Evolutionary conservation across 2,113 vertebrate genomes (phyloP).

Genomic region (Gobio gobio): DNA sequence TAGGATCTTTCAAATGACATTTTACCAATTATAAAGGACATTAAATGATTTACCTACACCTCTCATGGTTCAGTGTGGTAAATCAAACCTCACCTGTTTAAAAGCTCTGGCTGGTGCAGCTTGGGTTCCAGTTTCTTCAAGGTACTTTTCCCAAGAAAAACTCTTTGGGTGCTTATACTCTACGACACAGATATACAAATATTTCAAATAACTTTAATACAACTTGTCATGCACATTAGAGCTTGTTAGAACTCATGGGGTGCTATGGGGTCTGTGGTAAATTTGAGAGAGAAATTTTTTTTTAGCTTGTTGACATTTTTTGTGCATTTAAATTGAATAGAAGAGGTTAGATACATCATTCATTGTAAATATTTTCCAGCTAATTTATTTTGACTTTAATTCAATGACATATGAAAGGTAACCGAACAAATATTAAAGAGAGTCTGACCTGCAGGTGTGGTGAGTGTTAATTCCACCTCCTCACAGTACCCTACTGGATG

Average conservation of each 20-base stretch:
- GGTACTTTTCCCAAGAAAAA: conserved; percentile 89
- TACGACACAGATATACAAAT: conserved; percentile 59
- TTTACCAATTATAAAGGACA: neutral
- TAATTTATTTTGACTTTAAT: neutral
- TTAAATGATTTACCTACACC: neutral
- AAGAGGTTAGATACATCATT: neutral
- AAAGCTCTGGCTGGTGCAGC: conserved; percentile 89
- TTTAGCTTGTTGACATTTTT: too few species aligned
- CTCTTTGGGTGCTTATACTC: conserved; percentile 83
- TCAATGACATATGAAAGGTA: neutral
- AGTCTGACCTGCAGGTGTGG: conserved; percentile 85
- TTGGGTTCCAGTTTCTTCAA: conserved; percentile 87
- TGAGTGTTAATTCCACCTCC: conserved; percentile 81
- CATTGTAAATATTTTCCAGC: neutral
- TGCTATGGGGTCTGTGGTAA: too few species aligned
- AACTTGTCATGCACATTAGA: neutral
- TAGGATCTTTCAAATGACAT: neutral
- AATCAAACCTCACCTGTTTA: conserved; percentile 78
- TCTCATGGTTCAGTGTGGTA: neutral
- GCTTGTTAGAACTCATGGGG: neutral
- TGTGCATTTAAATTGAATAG: neutral
- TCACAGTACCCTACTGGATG: conserved; percentile 89
- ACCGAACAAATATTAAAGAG: neutral
- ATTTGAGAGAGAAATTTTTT: too few species aligned
- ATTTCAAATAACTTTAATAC: neutral